A percentile compares a stretch with the other conserved stretches of the same genome.
These are phyloP conservation scores for Cygnus olor DNA, from an alignment of 2,797 vertebrate species.

Conservation along the genomic window DNA sequence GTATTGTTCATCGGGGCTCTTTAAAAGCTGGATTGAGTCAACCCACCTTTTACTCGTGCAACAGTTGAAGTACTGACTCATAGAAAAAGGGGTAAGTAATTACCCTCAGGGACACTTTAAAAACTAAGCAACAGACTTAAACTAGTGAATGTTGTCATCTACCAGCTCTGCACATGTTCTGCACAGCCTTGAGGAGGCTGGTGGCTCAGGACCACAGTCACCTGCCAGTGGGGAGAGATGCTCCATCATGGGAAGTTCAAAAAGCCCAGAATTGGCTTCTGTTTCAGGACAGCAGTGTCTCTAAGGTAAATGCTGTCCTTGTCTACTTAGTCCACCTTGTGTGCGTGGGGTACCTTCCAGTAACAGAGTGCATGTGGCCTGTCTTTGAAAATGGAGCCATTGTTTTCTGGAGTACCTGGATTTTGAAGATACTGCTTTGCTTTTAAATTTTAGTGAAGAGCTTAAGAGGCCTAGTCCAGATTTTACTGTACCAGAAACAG, in stretches of 20 bases:
- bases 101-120: background rate
- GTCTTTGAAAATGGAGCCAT: background rate
- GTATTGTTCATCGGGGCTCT: background rate
- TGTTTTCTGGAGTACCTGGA: background rate
- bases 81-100: background rate
- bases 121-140: background rate
- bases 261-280: background rate
- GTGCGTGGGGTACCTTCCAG: background rate
- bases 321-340: background rate
- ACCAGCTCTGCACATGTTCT: background rate
- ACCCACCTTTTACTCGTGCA: background rate
- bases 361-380: background rate
- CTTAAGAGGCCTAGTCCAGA: background rate
- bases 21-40: background rate
- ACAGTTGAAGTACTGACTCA: conserved; percentile 26
- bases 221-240: background rate
- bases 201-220: background rate
- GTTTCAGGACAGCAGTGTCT: background rate
- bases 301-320: background rate
- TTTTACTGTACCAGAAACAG: background rate
- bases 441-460: background rate
- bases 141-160: background rate
- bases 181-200: background rate
- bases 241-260: background rate
- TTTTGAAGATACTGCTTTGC: background rate